Conservation (phyloP, 2,797 vertebrate genomes). For the Momotus momota region DNA sequence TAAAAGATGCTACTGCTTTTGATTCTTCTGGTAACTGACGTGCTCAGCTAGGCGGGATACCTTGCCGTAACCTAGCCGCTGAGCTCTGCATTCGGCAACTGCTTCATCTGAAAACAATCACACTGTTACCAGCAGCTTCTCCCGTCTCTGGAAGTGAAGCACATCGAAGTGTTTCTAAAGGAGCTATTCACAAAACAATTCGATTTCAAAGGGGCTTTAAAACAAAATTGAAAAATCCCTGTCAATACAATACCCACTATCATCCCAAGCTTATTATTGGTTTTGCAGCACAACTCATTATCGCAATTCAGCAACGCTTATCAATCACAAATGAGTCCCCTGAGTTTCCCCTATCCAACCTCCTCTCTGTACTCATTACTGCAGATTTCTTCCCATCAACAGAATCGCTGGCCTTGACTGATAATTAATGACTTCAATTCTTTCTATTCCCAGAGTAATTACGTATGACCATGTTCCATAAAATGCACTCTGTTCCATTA, state of each 20-base stretch:
- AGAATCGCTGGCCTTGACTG: not conserved
- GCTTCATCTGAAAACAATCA: not conserved
- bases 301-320: not conserved
- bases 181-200: not conserved
- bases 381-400: not conserved
- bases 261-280: not conserved
- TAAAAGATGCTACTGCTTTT: not conserved
- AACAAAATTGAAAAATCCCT: not conserved
- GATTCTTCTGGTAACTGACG: not conserved
- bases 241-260: not conserved
- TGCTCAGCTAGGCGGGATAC: not conserved
- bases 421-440: not conserved
- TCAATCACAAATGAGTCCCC: not conserved
- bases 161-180: not conserved
- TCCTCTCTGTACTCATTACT: not conserved
- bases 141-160: not conserved
- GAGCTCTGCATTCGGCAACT: too few species aligned
- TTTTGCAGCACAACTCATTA: not conserved
- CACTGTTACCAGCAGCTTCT: not conserved
- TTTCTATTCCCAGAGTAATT: not conserved
- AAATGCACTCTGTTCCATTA: not conserved
- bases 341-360: not conserved
- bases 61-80: not conserved
- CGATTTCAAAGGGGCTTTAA: not conserved
- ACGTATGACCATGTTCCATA: not conserved